Conservation (phyloP, 2,113 vertebrate genomes). For the Galeopterus variegatus region DNA sequence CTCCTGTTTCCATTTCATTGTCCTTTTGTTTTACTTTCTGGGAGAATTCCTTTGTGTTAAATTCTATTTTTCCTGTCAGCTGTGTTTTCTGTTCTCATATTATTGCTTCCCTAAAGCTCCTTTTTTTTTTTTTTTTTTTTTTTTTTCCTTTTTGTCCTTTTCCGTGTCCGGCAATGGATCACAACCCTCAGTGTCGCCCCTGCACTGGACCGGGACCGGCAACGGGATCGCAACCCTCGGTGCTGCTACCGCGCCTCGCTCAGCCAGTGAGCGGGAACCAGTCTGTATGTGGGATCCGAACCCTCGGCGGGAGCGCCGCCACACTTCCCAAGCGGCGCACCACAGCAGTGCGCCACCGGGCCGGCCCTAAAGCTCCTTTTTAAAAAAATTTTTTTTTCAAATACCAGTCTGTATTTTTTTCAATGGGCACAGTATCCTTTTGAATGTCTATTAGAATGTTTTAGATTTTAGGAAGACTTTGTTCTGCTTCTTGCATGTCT, state of each 20-base stretch:
- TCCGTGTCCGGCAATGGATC: too few species aligned
- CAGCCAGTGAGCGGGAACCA: too few species aligned
- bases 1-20: not conserved
- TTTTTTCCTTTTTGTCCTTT: too few species aligned
- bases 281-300: too few species aligned
- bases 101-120: not conserved
- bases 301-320: too few species aligned
- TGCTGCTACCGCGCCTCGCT: too few species aligned
- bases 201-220: too few species aligned
- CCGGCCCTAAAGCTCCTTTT: not conserved
- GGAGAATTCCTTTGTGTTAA: not conserved
- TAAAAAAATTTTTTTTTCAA: not conserved
- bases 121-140: not conserved
- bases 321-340: too few species aligned
- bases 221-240: too few species aligned
- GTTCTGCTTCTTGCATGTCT: not conserved
- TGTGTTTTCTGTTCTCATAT: not conserved
- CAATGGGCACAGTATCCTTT: not conserved
- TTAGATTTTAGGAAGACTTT: not conserved
- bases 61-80: not conserved
- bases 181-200: too few species aligned
- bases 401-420: not conserved
- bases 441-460: not conserved
- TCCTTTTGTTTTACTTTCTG: not conserved
- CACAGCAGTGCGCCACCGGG: too few species aligned